phyloP scores from a whole-genome alignment of 1,140 invertebrate species.

The Scaptomyza hsui region DNA sequence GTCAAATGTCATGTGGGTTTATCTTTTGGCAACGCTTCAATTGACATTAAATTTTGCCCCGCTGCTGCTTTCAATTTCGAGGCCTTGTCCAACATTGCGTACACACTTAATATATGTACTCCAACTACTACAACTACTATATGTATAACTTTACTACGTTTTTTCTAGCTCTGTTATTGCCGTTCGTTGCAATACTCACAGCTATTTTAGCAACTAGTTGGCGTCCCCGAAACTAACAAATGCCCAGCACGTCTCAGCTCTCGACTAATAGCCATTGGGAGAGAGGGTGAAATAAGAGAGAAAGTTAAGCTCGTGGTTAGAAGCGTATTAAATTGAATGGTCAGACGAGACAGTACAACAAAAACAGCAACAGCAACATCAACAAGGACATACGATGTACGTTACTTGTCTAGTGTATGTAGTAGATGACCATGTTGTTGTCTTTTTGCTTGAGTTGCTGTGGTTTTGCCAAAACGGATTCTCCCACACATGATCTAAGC shows the following conservation, averaged over 20 bases:
- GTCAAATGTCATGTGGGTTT: conserved; percentile 74
- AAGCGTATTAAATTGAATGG: conserved; percentile 52
- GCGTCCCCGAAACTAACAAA: conserved; percentile 28
- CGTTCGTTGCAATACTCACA: conserved; percentile 21
- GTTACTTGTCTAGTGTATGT: background rate
- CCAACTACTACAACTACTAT: too few relatives aligned
- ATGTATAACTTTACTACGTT: too few relatives aligned
- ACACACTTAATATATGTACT: conserved; percentile 1
- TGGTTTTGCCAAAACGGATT: conserved; percentile 38
- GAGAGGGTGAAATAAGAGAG: background rate
- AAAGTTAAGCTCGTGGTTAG: conserved; percentile 34
- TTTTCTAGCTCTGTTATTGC: background rate
- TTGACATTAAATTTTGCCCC: conserved; percentile 40
- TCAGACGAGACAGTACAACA: conserved; percentile 8
- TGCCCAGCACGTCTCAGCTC: conserved; percentile 42
- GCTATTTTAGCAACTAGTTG: conserved; percentile 25
- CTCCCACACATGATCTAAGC: conserved; percentile 32
- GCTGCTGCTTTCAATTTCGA: conserved; percentile 17
- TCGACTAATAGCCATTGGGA: background rate
- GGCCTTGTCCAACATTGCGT: conserved; percentile 19
- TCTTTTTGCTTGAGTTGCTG: conserved; percentile 27
- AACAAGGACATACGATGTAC: conserved; percentile 6
- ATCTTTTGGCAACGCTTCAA: conserved; percentile 41
- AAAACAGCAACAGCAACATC: background rate
- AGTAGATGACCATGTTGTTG: conserved; percentile 6